Percentiles rank a stretch among this genome's conserved stretches.
These are phyloP conservation scores for Rhagoletis pomonella DNA, from an alignment of 1,140 invertebrate species.

Conservation along the genomic window DNA sequence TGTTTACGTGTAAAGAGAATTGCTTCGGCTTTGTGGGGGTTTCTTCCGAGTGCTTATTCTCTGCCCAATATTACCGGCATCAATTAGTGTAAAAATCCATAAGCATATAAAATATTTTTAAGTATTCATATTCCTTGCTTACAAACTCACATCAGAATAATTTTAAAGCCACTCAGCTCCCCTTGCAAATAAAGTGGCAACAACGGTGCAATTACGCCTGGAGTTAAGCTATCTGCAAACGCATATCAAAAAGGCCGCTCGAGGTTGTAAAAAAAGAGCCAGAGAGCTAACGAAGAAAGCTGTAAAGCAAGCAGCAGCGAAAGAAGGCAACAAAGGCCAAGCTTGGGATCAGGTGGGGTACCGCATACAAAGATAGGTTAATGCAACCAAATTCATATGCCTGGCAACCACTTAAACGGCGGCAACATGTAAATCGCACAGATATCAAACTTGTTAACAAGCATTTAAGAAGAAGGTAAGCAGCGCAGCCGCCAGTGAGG, in stretches of 20 bases:
- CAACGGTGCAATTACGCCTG: background rate
- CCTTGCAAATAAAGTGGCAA: background rate
- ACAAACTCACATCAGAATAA: too few species aligned
- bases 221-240: background rate
- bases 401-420: constrained; percentile 43
- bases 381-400: background rate
- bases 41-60: too few species aligned
- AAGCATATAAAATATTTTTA: too few species aligned
- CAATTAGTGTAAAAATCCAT: too few species aligned
- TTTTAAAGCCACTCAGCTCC: background rate
- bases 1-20: too few species aligned
- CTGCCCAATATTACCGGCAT: too few species aligned
- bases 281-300: background rate
- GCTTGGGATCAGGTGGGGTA: background rate
- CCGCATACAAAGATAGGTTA: background rate
- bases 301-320: background rate
- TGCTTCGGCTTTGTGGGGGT: too few species aligned
- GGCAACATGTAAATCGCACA: constrained; percentile 73
- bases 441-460: constrained; percentile 74
- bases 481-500: constrained; percentile 39
- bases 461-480: constrained; percentile 65
- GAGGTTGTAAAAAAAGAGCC: background rate
- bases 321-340: background rate
- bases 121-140: too few species aligned
- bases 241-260: background rate